Conservation (phyloP, 2,797 vertebrate genomes). For the Gymnodraco acuticeps region DNA sequence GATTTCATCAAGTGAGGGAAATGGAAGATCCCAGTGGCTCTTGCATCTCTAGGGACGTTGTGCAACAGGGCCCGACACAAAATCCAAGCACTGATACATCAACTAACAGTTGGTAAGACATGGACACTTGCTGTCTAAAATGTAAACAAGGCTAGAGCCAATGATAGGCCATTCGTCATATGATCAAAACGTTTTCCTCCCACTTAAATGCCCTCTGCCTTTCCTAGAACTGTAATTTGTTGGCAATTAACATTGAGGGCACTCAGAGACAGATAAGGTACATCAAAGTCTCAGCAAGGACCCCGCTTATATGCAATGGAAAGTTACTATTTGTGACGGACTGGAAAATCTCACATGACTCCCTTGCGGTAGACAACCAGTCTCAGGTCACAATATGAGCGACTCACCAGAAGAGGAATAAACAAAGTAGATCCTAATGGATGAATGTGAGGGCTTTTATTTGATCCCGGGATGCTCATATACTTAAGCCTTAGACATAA, state of each 20-base stretch:
- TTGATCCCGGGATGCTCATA: slow-evolving; percentile 42
- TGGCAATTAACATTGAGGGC: slow-evolving; percentile 58
- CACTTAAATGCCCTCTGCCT: slow-evolving; percentile 51
- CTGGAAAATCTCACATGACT: slow-evolving; percentile 64
- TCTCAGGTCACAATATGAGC: slow-evolving; percentile 38
- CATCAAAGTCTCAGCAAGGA: slow-evolving; percentile 58
- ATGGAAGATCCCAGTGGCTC: slow-evolving; percentile 39
- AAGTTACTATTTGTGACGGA: slow-evolving; percentile 74
- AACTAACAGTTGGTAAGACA: slow-evolving; percentile 32
- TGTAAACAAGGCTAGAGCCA: slow-evolving; percentile 44
- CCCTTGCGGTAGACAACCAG: slow-evolving; percentile 41
- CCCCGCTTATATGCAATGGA: slow-evolving; percentile 58
- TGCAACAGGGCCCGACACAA: slow-evolving; percentile 43
- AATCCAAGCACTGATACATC: slow-evolving; percentile 28
- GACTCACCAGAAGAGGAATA: slow-evolving; percentile 40
- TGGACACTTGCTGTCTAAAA: slow-evolving; percentile 22
- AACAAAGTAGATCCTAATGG: slow-evolving; percentile 69
- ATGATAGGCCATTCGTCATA: slow-evolving; percentile 49
- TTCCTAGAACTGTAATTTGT: slow-evolving; percentile 59
- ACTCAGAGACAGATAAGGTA: slow-evolving; percentile 60
- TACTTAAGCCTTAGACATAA: slow-evolving; percentile 35
- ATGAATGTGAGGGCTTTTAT: slow-evolving; percentile 60
- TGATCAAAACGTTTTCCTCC: slow-evolving; percentile 51
- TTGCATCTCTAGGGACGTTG: slow-evolving; percentile 49
- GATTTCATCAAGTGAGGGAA: slow-evolving; percentile 54